Evolutionary conservation across 2,113 vertebrate species (phyloP).

Genomic region (Reinhardtius hippoglossoides): DNA sequence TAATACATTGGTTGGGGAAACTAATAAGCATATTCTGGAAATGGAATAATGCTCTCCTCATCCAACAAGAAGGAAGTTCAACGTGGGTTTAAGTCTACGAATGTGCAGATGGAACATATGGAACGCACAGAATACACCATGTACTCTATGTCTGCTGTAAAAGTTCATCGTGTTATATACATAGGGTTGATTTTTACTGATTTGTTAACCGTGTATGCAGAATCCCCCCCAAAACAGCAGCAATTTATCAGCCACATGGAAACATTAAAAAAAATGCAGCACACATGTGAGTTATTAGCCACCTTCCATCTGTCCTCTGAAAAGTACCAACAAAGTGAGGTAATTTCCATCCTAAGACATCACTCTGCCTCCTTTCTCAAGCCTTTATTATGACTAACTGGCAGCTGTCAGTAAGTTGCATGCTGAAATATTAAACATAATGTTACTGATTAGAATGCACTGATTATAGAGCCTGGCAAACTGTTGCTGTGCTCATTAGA

Average conservation of each 20-base stretch:
- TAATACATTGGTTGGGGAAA: conserved; percentile 6
- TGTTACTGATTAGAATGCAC: conserved; percentile 26
- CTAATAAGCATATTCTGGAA: too few relatives aligned
- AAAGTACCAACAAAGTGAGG: conserved; percentile 23
- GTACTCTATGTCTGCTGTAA: background rate
- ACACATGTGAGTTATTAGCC: background rate
- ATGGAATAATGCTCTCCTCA: background rate
- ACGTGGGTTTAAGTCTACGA: background rate
- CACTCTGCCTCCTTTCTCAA: conserved; percentile 29
- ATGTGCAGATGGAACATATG: background rate
- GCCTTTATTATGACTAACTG: conserved; percentile 30
- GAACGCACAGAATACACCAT: background rate
- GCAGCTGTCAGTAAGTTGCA: conserved; percentile 39
- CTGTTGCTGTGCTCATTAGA: conserved; percentile 40
- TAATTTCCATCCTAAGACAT: conserved; percentile 36
- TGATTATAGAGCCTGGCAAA: conserved; percentile 45
- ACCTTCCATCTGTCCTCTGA: conserved; percentile 20
- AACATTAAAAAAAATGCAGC: background rate
- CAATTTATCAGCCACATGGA: conserved; percentile 10
- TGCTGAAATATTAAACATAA: conserved; percentile 25
- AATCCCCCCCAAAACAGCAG: background rate
- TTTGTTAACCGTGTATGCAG: background rate
- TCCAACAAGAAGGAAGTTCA: background rate
- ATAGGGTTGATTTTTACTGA: background rate
- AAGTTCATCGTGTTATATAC: background rate